Conservation (phyloP, 1,140 invertebrate species). For the Caenorhabditis remanei region DNA sequence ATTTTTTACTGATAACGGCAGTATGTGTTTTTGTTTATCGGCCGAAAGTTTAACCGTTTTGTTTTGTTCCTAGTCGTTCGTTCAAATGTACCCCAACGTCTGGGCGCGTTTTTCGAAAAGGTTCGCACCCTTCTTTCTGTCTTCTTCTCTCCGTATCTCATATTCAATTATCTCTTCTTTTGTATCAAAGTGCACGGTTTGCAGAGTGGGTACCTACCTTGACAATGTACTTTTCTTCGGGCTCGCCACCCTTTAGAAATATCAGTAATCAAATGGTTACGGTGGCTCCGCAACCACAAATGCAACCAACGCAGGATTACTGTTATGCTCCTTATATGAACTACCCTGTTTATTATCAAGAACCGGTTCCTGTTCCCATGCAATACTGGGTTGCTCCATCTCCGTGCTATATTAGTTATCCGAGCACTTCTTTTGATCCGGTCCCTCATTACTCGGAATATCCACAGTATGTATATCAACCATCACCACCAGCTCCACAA, state of each 20-base stretch:
- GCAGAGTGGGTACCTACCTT: not conserved
- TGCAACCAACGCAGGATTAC: not conserved
- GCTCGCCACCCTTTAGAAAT: not conserved
- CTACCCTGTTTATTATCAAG: not conserved
- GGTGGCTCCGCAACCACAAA: not conserved
- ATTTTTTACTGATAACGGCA: not conserved
- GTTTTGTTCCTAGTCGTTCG: no score
- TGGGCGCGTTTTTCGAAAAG: not conserved
- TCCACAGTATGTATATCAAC: not conserved
- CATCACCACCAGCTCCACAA: not conserved
- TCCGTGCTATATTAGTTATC: not conserved
- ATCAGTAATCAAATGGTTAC: not conserved
- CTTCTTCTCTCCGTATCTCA: not conserved
- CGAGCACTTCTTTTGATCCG: constrained; percentile 4
- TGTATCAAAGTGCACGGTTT: not conserved
- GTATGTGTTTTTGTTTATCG: constrained; percentile 25
- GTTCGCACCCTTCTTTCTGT: not conserved
- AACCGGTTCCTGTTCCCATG: not conserved
- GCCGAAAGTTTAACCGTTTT: not conserved
- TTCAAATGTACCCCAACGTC: no score
- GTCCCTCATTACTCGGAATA: not conserved
- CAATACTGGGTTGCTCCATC: not conserved
- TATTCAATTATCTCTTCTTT: not conserved
- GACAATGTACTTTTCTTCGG: not conserved
- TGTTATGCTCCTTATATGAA: not conserved